Base-by-base conservation (phyloP, 2,888 invertebrate genomes). In the Gerris lacustris region DNA sequence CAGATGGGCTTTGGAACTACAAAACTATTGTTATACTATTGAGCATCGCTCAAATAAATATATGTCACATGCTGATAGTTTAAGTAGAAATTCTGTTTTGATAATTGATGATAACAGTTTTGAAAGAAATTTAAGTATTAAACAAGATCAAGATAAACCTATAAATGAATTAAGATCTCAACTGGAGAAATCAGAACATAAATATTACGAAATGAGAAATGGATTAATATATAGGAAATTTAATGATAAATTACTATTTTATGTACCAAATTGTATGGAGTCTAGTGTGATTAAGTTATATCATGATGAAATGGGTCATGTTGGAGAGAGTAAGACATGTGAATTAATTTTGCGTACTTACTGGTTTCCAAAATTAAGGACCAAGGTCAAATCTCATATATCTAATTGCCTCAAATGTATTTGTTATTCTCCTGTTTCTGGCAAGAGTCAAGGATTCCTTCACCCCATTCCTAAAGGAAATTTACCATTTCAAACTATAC, bases 361-460 rank as follows among this genome's bases (percentile, higher is more conserved):
- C 45, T 68, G 68, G 68, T 68, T 68, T 45, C 68, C 68, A n/a
- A 68, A 68, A n/a, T 17, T 68, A 17, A 45, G 6, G 6, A 45
- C 44, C 45, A 17, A 45, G 6, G 68, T 45, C 5, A 68, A 68
- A 47, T 44, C 43, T 17, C 45, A 45, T 68, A 47, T 68, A 17
- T 15, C n/a, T n/a, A 68, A 68, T 15, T 68, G 68, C 31, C 31
- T 68, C 5, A 68, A 68, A 45, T 68, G 68, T 68, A 68, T 68
- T 47, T 45, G 44, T 44, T 68, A 45, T 68, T 45, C 45, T 6
- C 68, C 45, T 6, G 17, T 15, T n/a, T 45, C 45, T 6, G 68
- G 68, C 11, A 44, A 45, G 15, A 15, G 6, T 9, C 45, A 68
- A 15, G 68, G 68, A 6, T 44, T n/a, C 6, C n/a, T 68, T 15